phyloP scores from a whole-genome alignment of 2,797 vertebrate species.

The Chelonia mydas region DNA sequence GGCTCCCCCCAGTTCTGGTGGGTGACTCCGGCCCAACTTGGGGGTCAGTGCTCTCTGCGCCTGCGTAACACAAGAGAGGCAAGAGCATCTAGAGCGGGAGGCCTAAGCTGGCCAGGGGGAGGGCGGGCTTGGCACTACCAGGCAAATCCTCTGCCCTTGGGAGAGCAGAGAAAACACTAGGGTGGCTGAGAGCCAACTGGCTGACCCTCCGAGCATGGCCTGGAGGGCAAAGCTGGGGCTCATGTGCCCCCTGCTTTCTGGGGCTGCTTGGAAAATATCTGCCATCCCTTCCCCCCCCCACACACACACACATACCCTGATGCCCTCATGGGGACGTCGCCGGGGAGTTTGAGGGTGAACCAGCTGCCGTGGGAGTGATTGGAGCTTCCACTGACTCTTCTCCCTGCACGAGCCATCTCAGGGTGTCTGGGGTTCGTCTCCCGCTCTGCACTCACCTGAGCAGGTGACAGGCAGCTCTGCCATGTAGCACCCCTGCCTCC shows the following conservation, averaged over 20 bases:
- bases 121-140: background rate
- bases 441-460: background rate
- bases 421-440: background rate
- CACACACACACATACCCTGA: no score
- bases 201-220: background rate
- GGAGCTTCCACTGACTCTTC: no score
- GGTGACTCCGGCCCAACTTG: background rate
- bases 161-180: background rate
- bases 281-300: background rate
- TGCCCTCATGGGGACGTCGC: no score
- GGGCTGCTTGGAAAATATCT: background rate
- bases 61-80: background rate
- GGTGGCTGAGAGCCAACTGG: background rate
- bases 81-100: background rate
- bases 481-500: background rate
- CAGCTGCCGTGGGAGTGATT: no score
- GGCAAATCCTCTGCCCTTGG: no score
- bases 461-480: background rate
- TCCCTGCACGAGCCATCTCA: no score
- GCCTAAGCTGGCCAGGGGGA: background rate
- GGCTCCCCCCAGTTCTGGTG: no score
- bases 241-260: background rate
- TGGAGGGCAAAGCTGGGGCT: background rate
- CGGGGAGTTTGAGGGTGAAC: no score
- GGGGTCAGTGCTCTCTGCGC: background rate